Evolutionary conservation across 2,888 invertebrate species (phyloP), one percentile per base, ranked within the genome.

Genomic region (Dastarcus helophoroides): DNA sequence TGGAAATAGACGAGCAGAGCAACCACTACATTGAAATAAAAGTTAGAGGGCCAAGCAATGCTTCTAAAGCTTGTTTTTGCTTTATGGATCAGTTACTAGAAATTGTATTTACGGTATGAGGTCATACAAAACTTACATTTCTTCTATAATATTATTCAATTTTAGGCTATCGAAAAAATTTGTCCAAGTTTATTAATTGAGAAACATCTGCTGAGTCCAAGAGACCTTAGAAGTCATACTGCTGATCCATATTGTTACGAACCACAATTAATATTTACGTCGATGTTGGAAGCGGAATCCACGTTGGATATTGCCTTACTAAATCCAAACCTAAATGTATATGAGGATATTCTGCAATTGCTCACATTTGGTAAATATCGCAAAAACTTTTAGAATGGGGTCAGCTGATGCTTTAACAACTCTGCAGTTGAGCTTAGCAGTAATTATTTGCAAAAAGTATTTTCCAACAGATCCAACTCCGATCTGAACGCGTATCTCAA

Each of bases 161-260:
- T 66, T 31, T 62, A 73, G 56, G 73, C 76, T 6, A 57, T 79
- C 14, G 58, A 65, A 27, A 68, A 71, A 45, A 69, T 79, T 26
- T 75, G 76, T 41, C 81, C 82, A 2, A 79, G 78, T 8, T 61
- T 81, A 46, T 53, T 71, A 29, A 50, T 77, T 9, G 77, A 79
- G 54, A 67, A 70, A 36, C 74, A 77, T 47, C 67, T 76, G 45
- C 58, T 81, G 24, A 79, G 78, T 50, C 64, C 73, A 8, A 60
- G 62, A 25, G 73, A 76, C 43, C 53, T 76, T 31, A 59, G 63
- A 26, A 58, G 46, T 8, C 62, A 69, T 40, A 47, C 52, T 21
- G 46, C 46, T 10, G 53, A 58, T 7, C 53, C 60, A 0, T 58
- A 56, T 36, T 58, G 56, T 36, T 65, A 62, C 44, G 47, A 57